phyloP scores from a whole-genome alignment of 2,113 vertebrate species.

The Todiramphus chloris region DNA sequence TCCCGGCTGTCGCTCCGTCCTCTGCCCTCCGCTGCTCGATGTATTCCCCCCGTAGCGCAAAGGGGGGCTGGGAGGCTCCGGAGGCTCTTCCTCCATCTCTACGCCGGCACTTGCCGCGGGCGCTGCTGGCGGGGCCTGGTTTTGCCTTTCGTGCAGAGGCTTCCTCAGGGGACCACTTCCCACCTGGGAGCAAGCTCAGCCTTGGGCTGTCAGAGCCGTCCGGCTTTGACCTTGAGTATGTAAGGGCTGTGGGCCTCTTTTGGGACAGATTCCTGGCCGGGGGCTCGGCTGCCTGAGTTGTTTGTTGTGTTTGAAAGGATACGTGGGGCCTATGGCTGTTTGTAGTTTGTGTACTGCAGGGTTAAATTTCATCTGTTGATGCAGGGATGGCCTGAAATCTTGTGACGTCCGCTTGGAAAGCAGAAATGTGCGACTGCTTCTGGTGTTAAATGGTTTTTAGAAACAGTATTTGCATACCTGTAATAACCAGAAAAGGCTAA shows the following conservation, averaged over 20 bases:
- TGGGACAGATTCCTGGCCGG: not conserved
- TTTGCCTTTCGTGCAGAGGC: not conserved
- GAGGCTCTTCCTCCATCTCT: not conserved
- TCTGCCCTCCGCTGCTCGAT: not conserved
- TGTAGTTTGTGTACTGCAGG: not conserved
- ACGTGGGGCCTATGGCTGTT: accelerated
- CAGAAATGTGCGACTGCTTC: not conserved
- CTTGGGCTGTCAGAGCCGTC: not conserved
- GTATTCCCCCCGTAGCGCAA: not conserved
- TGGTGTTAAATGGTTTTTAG: not conserved
- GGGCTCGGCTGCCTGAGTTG: not conserved
- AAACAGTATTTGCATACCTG: not conserved
- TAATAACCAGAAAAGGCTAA: not conserved
- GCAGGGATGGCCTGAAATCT: not conserved
- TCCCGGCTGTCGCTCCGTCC: not conserved
- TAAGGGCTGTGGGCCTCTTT: not conserved
- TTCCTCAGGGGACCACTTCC: not conserved
- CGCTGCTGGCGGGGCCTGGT: not conserved
- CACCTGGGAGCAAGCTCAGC: not conserved
- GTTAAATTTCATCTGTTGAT: constrained; percentile 17
- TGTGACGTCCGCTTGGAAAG: not conserved
- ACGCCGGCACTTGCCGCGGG: not conserved
- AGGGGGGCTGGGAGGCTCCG: not conserved
- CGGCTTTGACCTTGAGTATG: constrained; percentile 23
- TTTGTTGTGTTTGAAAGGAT: not conserved